Evolutionary conservation across 2,797 vertebrate species (phyloP).

Genomic region (Smutsia gigantea): DNA sequence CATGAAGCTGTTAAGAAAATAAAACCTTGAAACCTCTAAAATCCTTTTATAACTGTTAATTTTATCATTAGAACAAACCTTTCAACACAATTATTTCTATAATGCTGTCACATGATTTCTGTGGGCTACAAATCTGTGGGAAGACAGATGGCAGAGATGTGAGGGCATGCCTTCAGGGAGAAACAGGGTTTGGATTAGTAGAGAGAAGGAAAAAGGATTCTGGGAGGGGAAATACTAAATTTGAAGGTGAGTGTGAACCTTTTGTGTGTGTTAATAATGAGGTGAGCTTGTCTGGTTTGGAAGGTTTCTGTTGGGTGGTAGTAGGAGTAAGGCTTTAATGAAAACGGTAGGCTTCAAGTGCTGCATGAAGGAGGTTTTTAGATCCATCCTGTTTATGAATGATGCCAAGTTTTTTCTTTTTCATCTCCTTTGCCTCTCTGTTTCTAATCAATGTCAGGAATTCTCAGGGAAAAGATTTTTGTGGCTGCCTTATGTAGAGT

Average conservation of each 20-base stretch:
- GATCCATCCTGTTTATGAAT: neutral
- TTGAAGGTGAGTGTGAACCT: conserved; percentile 7
- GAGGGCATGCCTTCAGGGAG: neutral
- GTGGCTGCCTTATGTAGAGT: neutral
- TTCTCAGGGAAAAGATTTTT: conserved; percentile 29
- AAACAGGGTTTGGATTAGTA: neutral
- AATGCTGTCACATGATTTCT: neutral
- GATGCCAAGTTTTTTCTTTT: neutral
- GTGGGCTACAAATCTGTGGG: neutral
- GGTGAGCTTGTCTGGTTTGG: neutral
- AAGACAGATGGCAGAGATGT: neutral
- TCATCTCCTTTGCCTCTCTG: neutral
- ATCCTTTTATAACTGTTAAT: conserved; percentile 29
- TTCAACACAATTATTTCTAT: neutral
- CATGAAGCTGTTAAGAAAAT: conserved; percentile 1
- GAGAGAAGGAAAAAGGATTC: neutral
- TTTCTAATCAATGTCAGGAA: neutral
- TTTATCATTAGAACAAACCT: conserved; percentile 37
- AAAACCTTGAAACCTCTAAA: conserved; percentile 22
- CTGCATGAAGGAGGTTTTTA: neutral
- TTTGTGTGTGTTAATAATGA: neutral
- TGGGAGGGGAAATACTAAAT: neutral
- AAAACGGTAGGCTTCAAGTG: neutral
- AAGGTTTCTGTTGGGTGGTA: neutral
- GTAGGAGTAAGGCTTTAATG: neutral